Percentiles rank a stretch among this genome's conserved stretches.
phyloP scores from a whole-genome alignment of 2,797 vertebrate genomes.

The Antrozous pallidus region DNA sequence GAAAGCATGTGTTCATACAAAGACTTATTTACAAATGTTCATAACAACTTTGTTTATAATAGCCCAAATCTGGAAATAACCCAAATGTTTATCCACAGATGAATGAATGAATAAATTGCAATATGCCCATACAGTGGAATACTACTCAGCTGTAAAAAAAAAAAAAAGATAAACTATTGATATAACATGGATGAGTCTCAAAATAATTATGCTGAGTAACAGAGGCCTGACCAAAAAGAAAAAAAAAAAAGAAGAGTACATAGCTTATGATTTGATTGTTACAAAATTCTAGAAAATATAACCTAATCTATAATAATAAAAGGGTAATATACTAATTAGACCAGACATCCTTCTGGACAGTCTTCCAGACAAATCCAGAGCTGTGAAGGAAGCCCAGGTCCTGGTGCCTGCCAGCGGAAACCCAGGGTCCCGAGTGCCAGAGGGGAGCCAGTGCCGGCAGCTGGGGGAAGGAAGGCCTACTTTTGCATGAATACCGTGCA shows the following conservation, averaged over 20 bases:
- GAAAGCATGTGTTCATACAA: background rate
- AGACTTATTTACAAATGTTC: background rate
- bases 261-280: background rate
- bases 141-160: slow-evolving; percentile 31
- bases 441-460: no score
- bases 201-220: slow-evolving; percentile 9
- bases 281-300: slow-evolving; percentile 32
- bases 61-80: background rate
- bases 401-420: no score
- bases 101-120: background rate
- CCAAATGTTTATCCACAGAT: background rate
- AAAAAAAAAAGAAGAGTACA: background rate
- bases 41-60: slow-evolving; percentile 27
- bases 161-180: background rate
- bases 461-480: no score
- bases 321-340: no score
- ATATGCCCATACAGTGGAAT: background rate
- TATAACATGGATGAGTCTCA: background rate
- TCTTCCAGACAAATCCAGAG: no score
- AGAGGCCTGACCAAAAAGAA: background rate
- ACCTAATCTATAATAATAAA: background rate
- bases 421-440: no score
- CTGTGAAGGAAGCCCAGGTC: no score
- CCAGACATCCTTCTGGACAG: no score
- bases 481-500: no score